Base-by-base conservation (phyloP, 2,113 vertebrate species). In the Picathartes gymnocephalus region DNA sequence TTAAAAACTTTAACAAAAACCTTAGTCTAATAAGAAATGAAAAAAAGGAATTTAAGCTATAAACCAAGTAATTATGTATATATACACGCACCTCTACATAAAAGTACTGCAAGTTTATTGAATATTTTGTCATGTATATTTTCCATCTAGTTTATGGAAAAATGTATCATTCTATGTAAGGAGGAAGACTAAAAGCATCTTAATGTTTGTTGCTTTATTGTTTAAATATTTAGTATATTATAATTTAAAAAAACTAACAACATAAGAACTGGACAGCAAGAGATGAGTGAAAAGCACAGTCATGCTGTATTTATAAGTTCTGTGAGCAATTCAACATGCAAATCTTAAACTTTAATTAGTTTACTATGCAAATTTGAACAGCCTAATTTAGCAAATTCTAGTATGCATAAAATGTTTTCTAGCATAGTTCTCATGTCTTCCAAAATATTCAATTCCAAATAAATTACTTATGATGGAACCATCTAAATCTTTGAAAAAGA, bases 301-400 rank as follows among this genome's bases (percentile, higher is more conserved):
- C 53, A 58, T 78, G 33, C 16, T 92, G 19, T 72, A 72, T 88
- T 92, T 93, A n/a, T 71, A 78, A 92, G 70, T 73, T 56, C 50
- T 76, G 27, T 58, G 57, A 79, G 31, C 13, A 88, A 79, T 86
- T 90, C 54, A 72, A 13, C 37, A 66, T 77, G 65, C 18, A 86
- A 74, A 74, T 56, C 39, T 92, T 79, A 77, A 93, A 61, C 44
- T 73, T 94, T 86, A 92, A 86, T 86, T 93, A 86, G 84, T 91
- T 82, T 65, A 2, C 23, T 60, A 57, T 84, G 76, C 21, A 78
- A 87, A 92, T 82, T 92, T 87, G 22, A 92, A 51, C 39, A 77
- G 15, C 16, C 47, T 74, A 35, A 33, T 90, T 83, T 91, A 89
- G 21, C 8, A 88, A 84, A 85, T 82, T n/a, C 17, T 61, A 47